Conservation (phyloP, 2,888 invertebrate species). For the Oscheius sp. region DNA sequence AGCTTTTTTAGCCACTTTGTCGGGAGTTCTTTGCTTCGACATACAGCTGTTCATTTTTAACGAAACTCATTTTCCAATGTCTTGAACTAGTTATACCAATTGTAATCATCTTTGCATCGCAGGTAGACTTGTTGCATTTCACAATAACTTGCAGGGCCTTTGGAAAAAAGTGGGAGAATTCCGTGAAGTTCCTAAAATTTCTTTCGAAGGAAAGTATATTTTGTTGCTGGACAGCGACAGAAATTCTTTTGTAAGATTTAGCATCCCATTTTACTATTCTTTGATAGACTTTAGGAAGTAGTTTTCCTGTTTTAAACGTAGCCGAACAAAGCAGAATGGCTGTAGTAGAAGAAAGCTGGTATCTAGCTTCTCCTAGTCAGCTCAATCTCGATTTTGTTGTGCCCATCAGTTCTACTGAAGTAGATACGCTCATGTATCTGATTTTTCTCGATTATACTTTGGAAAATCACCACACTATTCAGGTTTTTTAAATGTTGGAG, state of each 20-base stretch:
- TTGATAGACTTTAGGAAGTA: conserved; percentile 8
- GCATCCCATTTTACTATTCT: background rate
- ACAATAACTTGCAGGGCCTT: conserved; percentile 11
- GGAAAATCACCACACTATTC: conserved; percentile 1
- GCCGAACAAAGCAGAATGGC: background rate
- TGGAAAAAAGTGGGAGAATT: conserved; percentile 41
- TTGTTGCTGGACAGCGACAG: conserved; percentile 3
- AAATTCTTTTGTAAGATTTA: conserved; percentile 10
- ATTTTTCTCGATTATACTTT: conserved; percentile 15
- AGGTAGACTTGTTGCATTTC: background rate
- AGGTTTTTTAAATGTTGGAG: background rate
- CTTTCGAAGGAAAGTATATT: conserved; percentile 27
- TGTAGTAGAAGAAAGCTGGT: conserved; percentile 6
- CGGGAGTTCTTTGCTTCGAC: conserved; percentile 33
- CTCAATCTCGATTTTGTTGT: background rate
- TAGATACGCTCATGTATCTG: background rate
- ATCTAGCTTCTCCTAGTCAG: background rate
- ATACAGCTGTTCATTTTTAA: conserved; percentile 34
- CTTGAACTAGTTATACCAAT: conserved; percentile 6
- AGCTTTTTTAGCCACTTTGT: conserved; percentile 37
- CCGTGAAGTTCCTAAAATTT: conserved; percentile 36
- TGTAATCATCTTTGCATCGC: conserved; percentile 20
- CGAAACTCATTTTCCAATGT: background rate
- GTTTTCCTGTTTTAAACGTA: conserved; percentile 11
- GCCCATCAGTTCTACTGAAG: conserved; percentile 6